Conservation (phyloP, 2,797 vertebrate species). For the Furcifer pardalis region DNA sequence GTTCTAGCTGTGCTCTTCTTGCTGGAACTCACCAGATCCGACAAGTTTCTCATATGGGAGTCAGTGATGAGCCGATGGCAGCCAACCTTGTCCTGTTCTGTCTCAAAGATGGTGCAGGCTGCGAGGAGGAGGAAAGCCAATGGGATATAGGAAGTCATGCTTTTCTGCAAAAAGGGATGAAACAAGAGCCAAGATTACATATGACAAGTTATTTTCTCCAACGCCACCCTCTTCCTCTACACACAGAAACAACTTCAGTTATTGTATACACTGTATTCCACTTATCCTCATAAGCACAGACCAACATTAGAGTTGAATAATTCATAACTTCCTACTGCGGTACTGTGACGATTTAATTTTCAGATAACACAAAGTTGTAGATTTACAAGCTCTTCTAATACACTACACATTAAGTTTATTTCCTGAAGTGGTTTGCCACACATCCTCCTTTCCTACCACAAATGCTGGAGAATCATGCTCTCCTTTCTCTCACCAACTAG, state of each 20-base stretch:
- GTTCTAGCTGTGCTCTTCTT: too few species aligned
- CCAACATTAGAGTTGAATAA: not conserved
- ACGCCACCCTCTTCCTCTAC: not conserved
- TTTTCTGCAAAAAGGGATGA: slow-evolving; percentile 60
- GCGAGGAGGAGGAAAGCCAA: slow-evolving; percentile 69
- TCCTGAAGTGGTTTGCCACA: not conserved
- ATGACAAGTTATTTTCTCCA: not conserved
- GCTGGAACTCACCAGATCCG: slow-evolving; percentile 73
- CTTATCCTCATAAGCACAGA: not conserved
- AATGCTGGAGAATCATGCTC: not conserved
- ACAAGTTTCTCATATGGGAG: slow-evolving; percentile 66
- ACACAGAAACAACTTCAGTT: not conserved
- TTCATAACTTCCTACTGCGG: not conserved
- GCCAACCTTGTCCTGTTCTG: slow-evolving; percentile 53
- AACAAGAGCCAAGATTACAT: slow-evolving; percentile 12
- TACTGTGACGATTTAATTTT: not conserved
- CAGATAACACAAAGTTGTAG: not conserved
- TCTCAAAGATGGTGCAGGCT: slow-evolving; percentile 55
- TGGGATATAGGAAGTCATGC: slow-evolving; percentile 62
- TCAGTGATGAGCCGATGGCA: slow-evolving; percentile 72
- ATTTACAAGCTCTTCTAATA: not conserved
- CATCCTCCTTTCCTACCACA: slow-evolving; percentile 6
- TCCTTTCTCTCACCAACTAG: not conserved
- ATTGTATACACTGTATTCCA: not conserved
- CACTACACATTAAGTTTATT: not conserved